Conservation (phyloP, 1,140 invertebrate genomes). For the Pogonomyrmex californicus region DNA sequence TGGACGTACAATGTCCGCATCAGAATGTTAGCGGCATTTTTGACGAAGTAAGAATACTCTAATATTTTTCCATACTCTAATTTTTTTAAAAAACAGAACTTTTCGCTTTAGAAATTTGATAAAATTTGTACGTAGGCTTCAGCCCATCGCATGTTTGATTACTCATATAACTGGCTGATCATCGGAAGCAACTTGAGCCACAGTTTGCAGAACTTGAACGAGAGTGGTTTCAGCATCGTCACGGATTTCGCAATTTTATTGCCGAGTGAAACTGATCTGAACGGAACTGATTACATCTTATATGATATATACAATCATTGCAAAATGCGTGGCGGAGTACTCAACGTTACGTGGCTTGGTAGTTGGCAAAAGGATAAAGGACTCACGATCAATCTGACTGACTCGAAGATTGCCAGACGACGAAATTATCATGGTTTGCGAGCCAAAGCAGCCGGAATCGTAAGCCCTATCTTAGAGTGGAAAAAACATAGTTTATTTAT, state of each 20-base stretch:
- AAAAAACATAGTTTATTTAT: neutral
- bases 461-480: conserved; percentile 26
- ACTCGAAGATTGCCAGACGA: conserved; percentile 60
- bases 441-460: conserved; percentile 35
- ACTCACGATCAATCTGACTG: conserved; percentile 42
- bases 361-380: conserved; percentile 50
- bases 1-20: conserved; percentile 63
- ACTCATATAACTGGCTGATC: conserved; percentile 73
- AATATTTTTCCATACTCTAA: neutral
- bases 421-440: conserved; percentile 56
- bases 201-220: conserved; percentile 55
- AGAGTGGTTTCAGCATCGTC: conserved; percentile 67
- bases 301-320: conserved; percentile 76
- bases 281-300: conserved; percentile 37
- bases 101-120: neutral
- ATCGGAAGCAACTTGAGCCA: conserved; percentile 36
- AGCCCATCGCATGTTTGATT: conserved; percentile 53
- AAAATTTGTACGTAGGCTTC: conserved; percentile 47
- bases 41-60: conserved; percentile 50
- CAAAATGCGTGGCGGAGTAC: conserved; percentile 64
- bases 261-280: neutral
- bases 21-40: conserved; percentile 48
- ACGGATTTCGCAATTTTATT: conserved; percentile 70
- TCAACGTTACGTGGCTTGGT: conserved; percentile 65
- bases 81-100: neutral